A percentile compares a stretch with the other conserved stretches of the same genome.
Evolutionary conservation across 2,113 vertebrate species (phyloP).

Genomic region (Pandion haliaetus): DNA sequence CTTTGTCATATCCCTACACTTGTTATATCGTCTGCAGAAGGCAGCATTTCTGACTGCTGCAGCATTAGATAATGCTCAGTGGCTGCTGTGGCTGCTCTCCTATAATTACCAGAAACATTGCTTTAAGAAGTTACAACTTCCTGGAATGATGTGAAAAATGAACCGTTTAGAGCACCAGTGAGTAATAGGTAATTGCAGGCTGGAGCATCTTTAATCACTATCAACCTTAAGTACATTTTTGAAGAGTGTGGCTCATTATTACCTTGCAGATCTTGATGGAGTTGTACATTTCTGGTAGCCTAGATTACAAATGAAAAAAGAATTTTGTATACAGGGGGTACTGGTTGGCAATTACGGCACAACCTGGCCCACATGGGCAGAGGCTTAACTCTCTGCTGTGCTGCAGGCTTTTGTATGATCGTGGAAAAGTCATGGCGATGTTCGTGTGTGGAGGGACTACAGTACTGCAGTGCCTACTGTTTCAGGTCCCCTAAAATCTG

Average conservation of each 20-base stretch:
- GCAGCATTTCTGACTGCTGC: neutral
- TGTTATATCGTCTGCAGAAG: neutral
- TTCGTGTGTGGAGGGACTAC: accelerated
- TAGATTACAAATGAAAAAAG: neutral
- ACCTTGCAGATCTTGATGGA: conserved; percentile 7
- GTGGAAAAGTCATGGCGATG: neutral
- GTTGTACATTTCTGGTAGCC: neutral
- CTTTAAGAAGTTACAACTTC: conserved; percentile 21
- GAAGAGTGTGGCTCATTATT: conserved; percentile 6
- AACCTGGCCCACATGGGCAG: neutral
- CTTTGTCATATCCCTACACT: accelerated
- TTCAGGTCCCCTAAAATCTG: neutral
- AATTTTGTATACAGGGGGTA: neutral
- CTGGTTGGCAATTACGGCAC: neutral
- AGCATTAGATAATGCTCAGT: neutral
- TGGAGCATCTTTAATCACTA: conserved; percentile 53
- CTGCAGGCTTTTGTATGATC: neutral
- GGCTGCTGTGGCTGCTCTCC: neutral
- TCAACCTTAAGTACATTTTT: conserved; percentile 43
- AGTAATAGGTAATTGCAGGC: conserved; percentile 45
- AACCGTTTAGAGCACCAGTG: neutral
- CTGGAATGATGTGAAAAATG: conserved; percentile 37
- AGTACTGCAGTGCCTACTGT: neutral
- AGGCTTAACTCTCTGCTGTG: neutral
- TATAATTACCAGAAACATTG: neutral